Base-by-base conservation (phyloP, 2,888 invertebrate species). In the Sphinx pinastri region DNA sequence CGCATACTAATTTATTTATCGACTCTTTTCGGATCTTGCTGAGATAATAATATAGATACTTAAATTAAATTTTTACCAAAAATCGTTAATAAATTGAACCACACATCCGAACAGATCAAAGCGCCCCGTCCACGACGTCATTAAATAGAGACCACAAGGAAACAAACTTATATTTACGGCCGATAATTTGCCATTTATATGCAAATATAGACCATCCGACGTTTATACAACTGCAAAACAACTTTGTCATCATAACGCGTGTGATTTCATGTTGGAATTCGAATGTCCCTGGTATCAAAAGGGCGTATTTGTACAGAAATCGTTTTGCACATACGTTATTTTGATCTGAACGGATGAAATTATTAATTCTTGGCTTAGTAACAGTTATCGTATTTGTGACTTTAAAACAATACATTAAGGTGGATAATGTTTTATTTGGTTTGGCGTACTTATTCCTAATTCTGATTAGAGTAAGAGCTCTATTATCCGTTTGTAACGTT, bases 51-150 rank as follows among this genome's bases (percentile, higher is more conserved):
- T n/a, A n/a, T n/a, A n/a, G n/a, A n/a, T n/a, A n/a, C n/a, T n/a
- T n/a, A n/a, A n/a, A 66, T 45, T 10, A 66, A 16, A n/a, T 38
- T 11, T 11, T 19, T 11, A 19, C 31, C 58, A 14, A 31, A 59
- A 31, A 38, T 68, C 54, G 8, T 10, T 54, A 13, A n/a, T 70
- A 19, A 69, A 73, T 77, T 79, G 70, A 0, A 70, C 77, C 74
- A 74, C 14, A 72, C 74, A 58, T 71, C 54, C 73, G 76, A 73
- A 71, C 72, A 76, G 75, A 80, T 79, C 77, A 78, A 79, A 78
- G 76, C 72, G 72, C 71, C 66, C 74, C 71, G 69, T 75, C 75
- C 73, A 69, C 73, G 73, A 76, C 74, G 73, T 78, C 79, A 78
- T 77, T 77, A 78, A 79, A 79, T 75, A 75, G 72, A 74, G 74